Evolutionary conservation across 1,140 invertebrate species (phyloP).

Genomic region (Dufourea novaeangliae): DNA sequence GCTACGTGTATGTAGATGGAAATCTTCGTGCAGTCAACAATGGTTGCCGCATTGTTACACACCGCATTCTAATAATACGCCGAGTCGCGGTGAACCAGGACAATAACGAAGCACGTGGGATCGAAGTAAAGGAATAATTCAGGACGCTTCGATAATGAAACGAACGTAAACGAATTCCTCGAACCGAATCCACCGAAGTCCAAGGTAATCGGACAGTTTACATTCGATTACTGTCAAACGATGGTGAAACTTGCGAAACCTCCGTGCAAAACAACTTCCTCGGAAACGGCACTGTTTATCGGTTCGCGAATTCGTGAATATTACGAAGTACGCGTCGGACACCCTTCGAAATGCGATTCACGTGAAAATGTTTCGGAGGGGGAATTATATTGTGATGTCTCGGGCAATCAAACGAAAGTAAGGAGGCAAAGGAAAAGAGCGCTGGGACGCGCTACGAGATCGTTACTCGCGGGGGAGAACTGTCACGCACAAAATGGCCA

Average conservation of each 20-base stretch:
- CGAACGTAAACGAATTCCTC: background rate
- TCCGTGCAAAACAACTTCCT: constrained; percentile 49
- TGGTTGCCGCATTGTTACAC: constrained; percentile 58
- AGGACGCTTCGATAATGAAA: background rate
- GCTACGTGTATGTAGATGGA: constrained; percentile 15
- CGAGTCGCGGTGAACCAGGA: background rate
- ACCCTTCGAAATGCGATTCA: background rate
- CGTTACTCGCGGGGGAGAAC: constrained; percentile 67
- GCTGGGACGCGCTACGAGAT: constrained; percentile 37
- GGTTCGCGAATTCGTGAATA: background rate
- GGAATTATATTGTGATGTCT: background rate
- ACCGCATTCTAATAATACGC: constrained; percentile 63
- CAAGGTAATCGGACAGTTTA: background rate
- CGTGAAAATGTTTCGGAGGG: background rate
- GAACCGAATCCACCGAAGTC: background rate
- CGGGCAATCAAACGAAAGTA: background rate
- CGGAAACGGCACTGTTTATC: constrained; percentile 47
- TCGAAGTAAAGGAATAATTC: constrained; percentile 16
- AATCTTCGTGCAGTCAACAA: constrained; percentile 44
- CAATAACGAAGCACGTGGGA: constrained; percentile 42
- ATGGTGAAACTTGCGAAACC: constrained; percentile 46
- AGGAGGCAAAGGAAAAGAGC: constrained; percentile 9
- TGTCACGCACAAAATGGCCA: constrained; percentile 82
- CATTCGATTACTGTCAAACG: constrained; percentile 62
- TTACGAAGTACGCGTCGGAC: background rate